Base-by-base conservation (phyloP, 2,888 invertebrate species). In the Metalampra italica region DNA sequence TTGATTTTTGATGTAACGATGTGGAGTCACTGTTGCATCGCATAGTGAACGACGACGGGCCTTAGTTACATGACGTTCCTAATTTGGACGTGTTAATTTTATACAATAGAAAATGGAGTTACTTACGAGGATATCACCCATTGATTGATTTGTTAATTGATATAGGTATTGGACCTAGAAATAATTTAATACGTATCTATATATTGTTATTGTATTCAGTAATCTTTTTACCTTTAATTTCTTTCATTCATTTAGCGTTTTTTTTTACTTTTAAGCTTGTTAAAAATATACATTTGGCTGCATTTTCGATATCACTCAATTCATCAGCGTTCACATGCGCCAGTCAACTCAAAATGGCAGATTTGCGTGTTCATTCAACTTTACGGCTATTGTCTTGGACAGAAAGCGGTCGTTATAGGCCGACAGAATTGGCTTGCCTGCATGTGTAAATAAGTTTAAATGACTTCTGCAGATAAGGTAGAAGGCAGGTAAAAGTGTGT, bases 301-400 rank as follows among this genome's bases (percentile, higher is more conserved):
- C 30, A 13, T 8, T 32, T 29, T 42, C 36, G 13, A 36, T 30
- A 11, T 15, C 14, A 44, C 36, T 34, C 37, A 37, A 3, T n/a
- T 37, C 39, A 39, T 14, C 14, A 39, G 39, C 39, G 8, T 13
- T 1, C 36, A 1, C 39, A 4, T 15, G 39, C 8, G 40, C 40
- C 30, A n/a, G 22, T 22, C 40, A 30, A 40, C 45, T 36, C 49
- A 37, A 38, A 48, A 52, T 50, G 47, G 50, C 52, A 47, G 49
- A 49, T 52, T 54, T 43, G 51, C 54, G 49, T 50, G 46, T 50
- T 44, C 40, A 15, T 52, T 46, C 45, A 43, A 49, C 46, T 47
- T 50, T 47, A 45, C 45, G 32, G 46, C 47, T 47, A 49, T 45
- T 52, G 49, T 52, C 49, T 47, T 45, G 46, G 37, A 42, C 44